These are phyloP conservation scores for Macquaria australasica DNA, from an alignment of 2,113 vertebrate genomes.

Conservation along the genomic window DNA sequence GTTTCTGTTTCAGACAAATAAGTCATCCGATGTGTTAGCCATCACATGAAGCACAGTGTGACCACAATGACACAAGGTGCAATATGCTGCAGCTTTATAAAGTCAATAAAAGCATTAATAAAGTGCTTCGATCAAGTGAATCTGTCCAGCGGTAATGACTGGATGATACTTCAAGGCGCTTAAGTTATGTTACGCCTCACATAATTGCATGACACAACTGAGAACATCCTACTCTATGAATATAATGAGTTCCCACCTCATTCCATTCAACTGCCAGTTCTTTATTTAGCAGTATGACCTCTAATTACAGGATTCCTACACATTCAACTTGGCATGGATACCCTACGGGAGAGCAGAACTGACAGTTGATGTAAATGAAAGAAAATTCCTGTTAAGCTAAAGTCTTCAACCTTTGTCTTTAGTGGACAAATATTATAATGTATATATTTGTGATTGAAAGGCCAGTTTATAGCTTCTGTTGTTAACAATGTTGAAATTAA, in stretches of 20 bases:
- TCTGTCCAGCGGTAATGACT: constrained; percentile 5
- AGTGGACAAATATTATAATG: background rate
- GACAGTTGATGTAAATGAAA: constrained; percentile 5
- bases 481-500: background rate
- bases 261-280: constrained; percentile 7
- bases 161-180: constrained; percentile 12
- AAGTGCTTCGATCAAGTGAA: constrained; percentile 28
- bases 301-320: constrained; percentile 38
- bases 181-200: background rate
- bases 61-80: constrained; percentile 17
- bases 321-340: constrained; percentile 30
- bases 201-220: constrained; percentile 29
- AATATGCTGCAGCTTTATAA: constrained; percentile 22
- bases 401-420: background rate
- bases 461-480: background rate
- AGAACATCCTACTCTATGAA: constrained; percentile 11
- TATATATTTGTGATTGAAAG: background rate
- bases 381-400: background rate
- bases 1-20: constrained; percentile 54
- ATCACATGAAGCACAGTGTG: constrained; percentile 17
- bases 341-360: background rate
- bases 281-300: constrained; percentile 43
- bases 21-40: constrained; percentile 17
- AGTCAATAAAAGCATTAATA: constrained; percentile 42
- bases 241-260: constrained; percentile 21